phyloP scores from a whole-genome alignment of 2,888 invertebrate species.

The Archips crataeganus region DNA sequence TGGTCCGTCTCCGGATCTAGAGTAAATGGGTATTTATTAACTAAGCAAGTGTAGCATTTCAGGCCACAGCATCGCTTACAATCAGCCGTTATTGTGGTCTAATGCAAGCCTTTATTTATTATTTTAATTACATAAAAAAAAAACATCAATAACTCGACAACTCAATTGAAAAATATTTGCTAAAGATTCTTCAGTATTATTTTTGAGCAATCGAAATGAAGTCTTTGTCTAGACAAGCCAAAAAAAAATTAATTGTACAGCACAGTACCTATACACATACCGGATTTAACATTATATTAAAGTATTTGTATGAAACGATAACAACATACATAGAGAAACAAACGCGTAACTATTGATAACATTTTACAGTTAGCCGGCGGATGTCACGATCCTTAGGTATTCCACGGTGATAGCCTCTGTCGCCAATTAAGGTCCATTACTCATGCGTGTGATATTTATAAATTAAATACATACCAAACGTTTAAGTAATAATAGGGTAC shows the following conservation, averaged over 20 bases:
- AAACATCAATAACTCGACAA: too few species aligned
- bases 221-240: background rate
- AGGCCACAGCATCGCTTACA: too few species aligned
- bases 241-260: background rate
- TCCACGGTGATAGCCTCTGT: slow-evolving; percentile 76
- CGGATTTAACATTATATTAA: background rate
- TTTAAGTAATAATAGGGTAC: slow-evolving; percentile 38
- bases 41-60: too few species aligned
- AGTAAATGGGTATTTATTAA: too few species aligned
- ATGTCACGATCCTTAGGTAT: slow-evolving; percentile 79
- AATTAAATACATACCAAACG: slow-evolving; percentile 54
- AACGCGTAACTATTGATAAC: slow-evolving; percentile 52
- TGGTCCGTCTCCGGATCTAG: too few species aligned
- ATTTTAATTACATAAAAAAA: too few species aligned
- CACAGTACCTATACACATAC: background rate
- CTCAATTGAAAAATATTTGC: too few species aligned
- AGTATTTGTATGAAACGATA: slow-evolving; percentile 22
- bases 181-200: background rate
- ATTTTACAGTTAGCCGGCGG: slow-evolving; percentile 74
- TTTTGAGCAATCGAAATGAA: background rate
- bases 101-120: too few species aligned
- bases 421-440: slow-evolving; percentile 80
- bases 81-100: too few species aligned
- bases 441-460: slow-evolving; percentile 77
- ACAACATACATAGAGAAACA: slow-evolving; percentile 44